Evolutionary conservation across 2,797 vertebrate species (phyloP), one percentile per base, ranked within the genome.

Genomic region (Philypnodon macrostomus): DNA sequence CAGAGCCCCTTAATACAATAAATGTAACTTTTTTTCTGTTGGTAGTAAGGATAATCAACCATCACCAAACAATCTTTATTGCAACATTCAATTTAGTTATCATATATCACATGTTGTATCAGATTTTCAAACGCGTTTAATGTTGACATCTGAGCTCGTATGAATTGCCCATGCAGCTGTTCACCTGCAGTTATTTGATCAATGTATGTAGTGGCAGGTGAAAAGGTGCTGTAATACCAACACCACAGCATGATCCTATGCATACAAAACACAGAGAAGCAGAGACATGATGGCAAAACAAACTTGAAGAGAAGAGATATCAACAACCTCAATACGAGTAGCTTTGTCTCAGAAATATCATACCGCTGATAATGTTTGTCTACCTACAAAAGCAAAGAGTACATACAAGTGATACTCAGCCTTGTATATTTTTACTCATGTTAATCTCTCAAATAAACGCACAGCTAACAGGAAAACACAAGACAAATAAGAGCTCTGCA

Each of bases 121-220:
- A 10, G 15, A 30, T 38, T 15, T 45, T 13, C 38, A 30, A 32
- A 58, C 31, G 4, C 58, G 40, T 66, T 67, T 71, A 34, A 35
- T 49, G 62, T 53, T 57, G 48, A 53, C 36, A 42, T 27, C 24
- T 37, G 40, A 54, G 23, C 10, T 15, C 19, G 9, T 24, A 19
- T 13, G 27, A 24, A 36, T n/a, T 18, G 37, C 19, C 33, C 14
- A 7, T 44, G 67, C 79, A 83, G 78, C 80, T 79, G 78, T 71
- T 83, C 58, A 76, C 73, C 71, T 80, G 59, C 58, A 47, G 52
- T 59, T 67, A 69, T 73, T 56, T 69, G 53, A 68, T 65, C 67
- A 65, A 64, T 67, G 47, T 47, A 50, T 34, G 23, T 31, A 49
- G 53, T 35, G 50, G 79, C 74, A 79, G 75, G 62, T 73, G 56